These are phyloP conservation scores for Pedicia rivosa DNA, from an alignment of 2,888 invertebrate genomes.

Conservation along the genomic window DNA sequence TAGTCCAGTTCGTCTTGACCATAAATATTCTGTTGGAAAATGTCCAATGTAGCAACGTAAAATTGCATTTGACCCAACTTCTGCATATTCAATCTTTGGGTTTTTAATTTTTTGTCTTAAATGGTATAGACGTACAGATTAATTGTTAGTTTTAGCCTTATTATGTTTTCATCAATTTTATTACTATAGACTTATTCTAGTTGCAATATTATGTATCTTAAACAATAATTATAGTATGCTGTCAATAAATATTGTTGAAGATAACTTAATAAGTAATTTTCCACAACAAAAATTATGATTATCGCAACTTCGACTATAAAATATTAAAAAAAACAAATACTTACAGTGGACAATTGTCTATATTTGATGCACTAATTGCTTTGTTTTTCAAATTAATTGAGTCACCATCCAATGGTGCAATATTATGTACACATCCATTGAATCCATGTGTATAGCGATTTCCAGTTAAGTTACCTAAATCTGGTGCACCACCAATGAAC, in stretches of 20 bases:
- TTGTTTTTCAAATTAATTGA: constrained; percentile 53
- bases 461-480: constrained; percentile 47
- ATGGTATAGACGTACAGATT: too few species aligned
- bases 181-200: too few species aligned
- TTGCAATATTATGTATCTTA: too few species aligned
- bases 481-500: constrained; percentile 62
- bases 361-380: constrained; percentile 63
- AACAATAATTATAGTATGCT: too few species aligned
- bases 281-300: too few species aligned
- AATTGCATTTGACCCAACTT: constrained; percentile 41
- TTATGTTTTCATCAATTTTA: too few species aligned
- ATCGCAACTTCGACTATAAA: too few species aligned
- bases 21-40: constrained; percentile 19
- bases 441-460: constrained; percentile 54
- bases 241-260: too few species aligned
- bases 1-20: constrained; percentile 28
- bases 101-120: too few species aligned
- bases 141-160: too few species aligned
- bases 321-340: too few species aligned
- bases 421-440: constrained; percentile 67
- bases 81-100: constrained; percentile 26
- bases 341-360: constrained; percentile 69
- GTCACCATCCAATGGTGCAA: constrained; percentile 55
- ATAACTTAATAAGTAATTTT: too few species aligned
- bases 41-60: constrained; percentile 43